Base-by-base conservation (phyloP, 2,888 invertebrate genomes). In the Tinea semifulvella region DNA sequence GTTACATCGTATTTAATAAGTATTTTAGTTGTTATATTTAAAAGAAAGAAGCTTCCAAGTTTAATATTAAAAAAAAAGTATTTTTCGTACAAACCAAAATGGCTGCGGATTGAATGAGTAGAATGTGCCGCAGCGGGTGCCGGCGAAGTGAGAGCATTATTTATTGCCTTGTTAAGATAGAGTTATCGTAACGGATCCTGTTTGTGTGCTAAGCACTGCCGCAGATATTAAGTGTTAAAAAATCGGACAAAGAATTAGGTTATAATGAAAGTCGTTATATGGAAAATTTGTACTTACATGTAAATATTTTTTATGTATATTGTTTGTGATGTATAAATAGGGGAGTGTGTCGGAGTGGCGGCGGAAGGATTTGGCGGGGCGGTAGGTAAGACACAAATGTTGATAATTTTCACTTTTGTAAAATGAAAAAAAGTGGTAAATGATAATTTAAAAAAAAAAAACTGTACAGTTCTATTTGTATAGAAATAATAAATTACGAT, bases 381-480 rank as follows among this genome's bases (percentile, higher is more conserved):
- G 53, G 50, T 20, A 22, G n/a, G n/a, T n/a, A n/a, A n/a, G n/a
- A n/a, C 42, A 26, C 18, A 6, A 11, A 31, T 54, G 53, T 75
- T 75, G 76, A 73, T 79, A 76, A 77, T 81, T 82, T 82, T 77
- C 80, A 82, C 81, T 82, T 82, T 82, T 82, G 82, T 82, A 82
- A 81, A 82, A 82, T 82, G 79, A 79, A 74, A 25, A 20, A 51
- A 51, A 71, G 72, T 72, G 72, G 77, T 75, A 72, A 77, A 76
- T 74, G 65, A 66, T 70, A 79, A 81, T 77, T 81, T 77, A 81
- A 81, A 68, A 71, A 75, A 72, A 75, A 73, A 66, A 75, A 79
- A 80, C 80, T 83, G 83, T 83, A 83, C 82, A 83, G 81, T 82
- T 77, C 77, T 82, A 82, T 82, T 83, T 82, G 82, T 83, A 82